Evolutionary conservation across 2,797 vertebrate genomes (phyloP), one percentile per base, ranked within the genome.

Genomic region (Acridotheres tristis): DNA sequence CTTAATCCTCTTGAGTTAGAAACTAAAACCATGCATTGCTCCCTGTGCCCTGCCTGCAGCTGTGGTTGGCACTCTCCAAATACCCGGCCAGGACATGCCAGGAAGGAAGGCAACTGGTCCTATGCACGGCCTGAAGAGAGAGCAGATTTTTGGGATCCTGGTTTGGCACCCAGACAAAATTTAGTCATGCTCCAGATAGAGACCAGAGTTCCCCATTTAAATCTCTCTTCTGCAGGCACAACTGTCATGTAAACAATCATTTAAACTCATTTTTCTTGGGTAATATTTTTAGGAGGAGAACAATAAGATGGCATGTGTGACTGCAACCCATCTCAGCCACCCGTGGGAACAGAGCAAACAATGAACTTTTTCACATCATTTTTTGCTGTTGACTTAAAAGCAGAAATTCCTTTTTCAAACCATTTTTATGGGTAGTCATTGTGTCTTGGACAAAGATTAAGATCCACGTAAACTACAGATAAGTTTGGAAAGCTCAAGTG

Each of bases 221-320:
- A 57, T 48, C 62, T 67, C 58, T 68, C 69, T 72, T 94, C 76
- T 81, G n/a, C 53, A 84, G 76, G 43, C 69, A 78, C 34, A 89
- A 88, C 69, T 80, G 72, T 34, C 73, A 54, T 63, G 55, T 73
- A 84, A 91, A 92, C 59, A 84, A 50, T 38, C 12, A 91, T 69
- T 61, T 72, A 88, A 89, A 89, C 0, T 27, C 20, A 65, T 83
- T 88, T 89, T 94, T 92, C 73, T 89, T 77, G 89, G 58, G 62
- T 69, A 89, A 88, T 16, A 45, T 53, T 84, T 93, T 93, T 65
- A 82, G 61, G 16, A 78, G 23, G 27, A 92, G 66, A 96, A 96
- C 68, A 92, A 81, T 95, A 86, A 88, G 79, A 93, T 63, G 82
- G 47, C 43, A 65, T 78, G 8, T 42, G 51, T 85, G 51, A 73